A percentile compares a stretch with the other conserved stretches of the same genome.
These are phyloP conservation scores for Helicoverpa assulta DNA, from an alignment of 2,888 invertebrate genomes.

Conservation along the genomic window DNA sequence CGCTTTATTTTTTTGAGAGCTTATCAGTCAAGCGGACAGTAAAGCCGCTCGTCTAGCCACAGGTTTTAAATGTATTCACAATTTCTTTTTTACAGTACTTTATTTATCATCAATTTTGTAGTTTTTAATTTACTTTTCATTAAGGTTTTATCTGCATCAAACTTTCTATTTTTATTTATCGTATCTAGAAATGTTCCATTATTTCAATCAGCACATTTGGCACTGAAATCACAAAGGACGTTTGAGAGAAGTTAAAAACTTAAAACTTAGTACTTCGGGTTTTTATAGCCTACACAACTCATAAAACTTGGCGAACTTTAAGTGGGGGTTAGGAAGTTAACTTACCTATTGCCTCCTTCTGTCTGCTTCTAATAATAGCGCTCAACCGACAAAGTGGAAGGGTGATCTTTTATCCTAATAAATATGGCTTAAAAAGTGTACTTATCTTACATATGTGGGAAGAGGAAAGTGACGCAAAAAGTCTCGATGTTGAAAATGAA, in stretches of 20 bases:
- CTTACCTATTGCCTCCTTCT: neutral
- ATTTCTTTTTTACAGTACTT: no score
- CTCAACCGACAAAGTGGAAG: neutral
- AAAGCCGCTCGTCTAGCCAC: no score
- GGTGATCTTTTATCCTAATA: neutral
- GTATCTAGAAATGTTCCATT: neutral
- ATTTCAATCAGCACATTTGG: neutral
- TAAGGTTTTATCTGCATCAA: neutral
- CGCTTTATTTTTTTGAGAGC: no score
- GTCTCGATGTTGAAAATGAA: no score
- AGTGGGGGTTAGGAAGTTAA: conserved; percentile 6
- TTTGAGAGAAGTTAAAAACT: conserved; percentile 13
- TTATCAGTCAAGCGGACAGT: no score
- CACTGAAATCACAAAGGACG: conserved; percentile 7
- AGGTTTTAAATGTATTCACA: no score
- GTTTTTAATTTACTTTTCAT: no score
- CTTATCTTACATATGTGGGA: no score
- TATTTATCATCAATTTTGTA: no score
- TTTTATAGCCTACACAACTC: conserved; percentile 9
- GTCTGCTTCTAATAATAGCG: neutral
- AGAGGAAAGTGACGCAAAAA: no score
- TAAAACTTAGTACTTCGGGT: conserved; percentile 7
- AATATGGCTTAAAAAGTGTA: neutral
- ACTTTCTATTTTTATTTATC: neutral
- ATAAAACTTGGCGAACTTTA: conserved; percentile 10